Conservation (phyloP, 2,888 invertebrate species). For the Ornithoptera alexandrae region DNA sequence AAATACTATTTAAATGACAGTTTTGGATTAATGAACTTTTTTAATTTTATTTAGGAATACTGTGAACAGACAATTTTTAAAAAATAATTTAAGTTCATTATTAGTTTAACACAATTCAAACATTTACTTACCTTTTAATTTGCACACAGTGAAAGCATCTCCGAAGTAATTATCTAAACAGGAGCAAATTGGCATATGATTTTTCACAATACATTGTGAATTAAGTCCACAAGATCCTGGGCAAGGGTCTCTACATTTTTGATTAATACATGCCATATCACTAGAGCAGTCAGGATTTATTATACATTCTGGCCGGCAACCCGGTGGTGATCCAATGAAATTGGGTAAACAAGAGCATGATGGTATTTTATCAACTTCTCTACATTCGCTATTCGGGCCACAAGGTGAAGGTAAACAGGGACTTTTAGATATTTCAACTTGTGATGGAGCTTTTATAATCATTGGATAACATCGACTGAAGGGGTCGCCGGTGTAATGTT, state of each 20-base stretch:
- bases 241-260: slow-evolving; percentile 89
- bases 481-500: slow-evolving; percentile 82
- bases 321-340: slow-evolving; percentile 85
- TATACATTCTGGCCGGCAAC: slow-evolving; percentile 84
- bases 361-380: slow-evolving; percentile 79
- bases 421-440: slow-evolving; percentile 57
- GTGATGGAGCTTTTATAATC: slow-evolving; percentile 40
- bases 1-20: neutral
- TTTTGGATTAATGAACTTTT: neutral
- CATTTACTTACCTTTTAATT: slow-evolving; percentile 69
- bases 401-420: slow-evolving; percentile 84
- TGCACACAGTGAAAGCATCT: slow-evolving; percentile 85
- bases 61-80: neutral
- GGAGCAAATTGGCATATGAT: slow-evolving; percentile 87
- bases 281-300: slow-evolving; percentile 88
- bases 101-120: neutral
- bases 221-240: slow-evolving; percentile 87
- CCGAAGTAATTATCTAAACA: slow-evolving; percentile 86
- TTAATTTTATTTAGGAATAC: too few relatives aligned
- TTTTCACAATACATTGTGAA: slow-evolving; percentile 83
- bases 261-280: slow-evolving; percentile 87
- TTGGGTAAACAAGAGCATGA: slow-evolving; percentile 83
- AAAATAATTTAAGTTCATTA: neutral
- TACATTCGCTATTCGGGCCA: slow-evolving; percentile 84
- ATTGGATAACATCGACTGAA: slow-evolving; percentile 80